Base-by-base conservation (phyloP, 2,113 vertebrate species). In the Nestor notabilis region DNA sequence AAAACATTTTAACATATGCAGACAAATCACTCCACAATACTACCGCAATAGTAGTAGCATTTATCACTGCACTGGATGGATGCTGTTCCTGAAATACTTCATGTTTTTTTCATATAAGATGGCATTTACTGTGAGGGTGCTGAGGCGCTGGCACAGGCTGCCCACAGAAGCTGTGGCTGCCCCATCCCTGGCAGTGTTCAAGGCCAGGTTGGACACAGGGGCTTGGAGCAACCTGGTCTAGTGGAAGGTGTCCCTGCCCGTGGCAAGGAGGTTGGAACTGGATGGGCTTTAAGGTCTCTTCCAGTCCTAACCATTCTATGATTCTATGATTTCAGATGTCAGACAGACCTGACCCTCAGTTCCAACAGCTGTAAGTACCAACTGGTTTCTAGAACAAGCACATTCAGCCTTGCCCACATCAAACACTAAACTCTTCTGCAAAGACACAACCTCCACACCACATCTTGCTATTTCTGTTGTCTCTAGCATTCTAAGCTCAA, bases 391-490 rank as follows among this genome's bases (percentile, higher is more conserved):
- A 35, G 15, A 44, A 23, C 0, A 3, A 33, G 44, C 29, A 37
- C 18, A 1, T 14, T 31, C 46, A 61, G 60, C 53, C 55, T 21
- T 10, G 37, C 35, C 44, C 31, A 18, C 3, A 0, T 8, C 72
- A 21, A 80, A 55, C 2, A 18, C 21, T 21, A 24, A 47, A 23
- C 16, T 20, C 12, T 12, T 21, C 21, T 8, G 31, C 1, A 1
- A 75, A 56, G n/a, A 17, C 10, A 17, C 0, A 3, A 66, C 9
- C 8, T 10, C 33, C 60, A 6, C 9, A 3, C 21, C 1, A 1
- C 47, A 31, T 2, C 21, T 55, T 11, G 2, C n/a, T 8, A 1
- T 17, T 49, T 17, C 43, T 1, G 14, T 29, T 13, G 7, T 7
- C 50, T 37, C 29, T 27, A 9, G 50, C 58, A 28, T 24, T 31